These are phyloP conservation scores for Neofelis nebulosa DNA, from an alignment of 2,113 vertebrate genomes.

Conservation along the genomic window DNA sequence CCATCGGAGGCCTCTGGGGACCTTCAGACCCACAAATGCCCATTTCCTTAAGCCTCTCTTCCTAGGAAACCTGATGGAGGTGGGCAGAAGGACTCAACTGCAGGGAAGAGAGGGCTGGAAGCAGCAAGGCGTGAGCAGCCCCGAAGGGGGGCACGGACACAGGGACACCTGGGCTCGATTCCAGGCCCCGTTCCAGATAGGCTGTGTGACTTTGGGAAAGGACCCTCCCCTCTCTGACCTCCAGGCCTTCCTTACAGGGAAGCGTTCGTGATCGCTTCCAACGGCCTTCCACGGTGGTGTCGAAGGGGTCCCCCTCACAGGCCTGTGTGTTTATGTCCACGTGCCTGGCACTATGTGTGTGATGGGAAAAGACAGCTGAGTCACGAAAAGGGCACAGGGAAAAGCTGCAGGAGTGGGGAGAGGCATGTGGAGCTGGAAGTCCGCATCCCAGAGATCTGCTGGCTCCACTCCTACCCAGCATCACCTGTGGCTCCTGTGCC, in stretches of 20 bases:
- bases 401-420: not conserved
- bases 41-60: not conserved
- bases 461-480: not conserved
- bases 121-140: not conserved
- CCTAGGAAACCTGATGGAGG: not conserved
- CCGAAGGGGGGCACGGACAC: too few relatives aligned
- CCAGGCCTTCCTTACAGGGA: not conserved
- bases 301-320: not conserved
- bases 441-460: not conserved
- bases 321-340: not conserved
- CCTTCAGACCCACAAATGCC: rapidly evolving
- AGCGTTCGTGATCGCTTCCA: not conserved
- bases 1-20: not conserved
- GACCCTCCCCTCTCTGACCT: not conserved
- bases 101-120: not conserved
- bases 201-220: not conserved
- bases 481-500: not conserved
- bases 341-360: not conserved
- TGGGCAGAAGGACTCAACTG: not conserved
- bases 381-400: not conserved
- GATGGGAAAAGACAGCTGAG: not conserved
- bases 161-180: not conserved
- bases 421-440: not conserved
- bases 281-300: not conserved
- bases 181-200: not conserved